Conservation (phyloP, 2,797 vertebrate genomes). For the Pipistrellus nathusii region DNA sequence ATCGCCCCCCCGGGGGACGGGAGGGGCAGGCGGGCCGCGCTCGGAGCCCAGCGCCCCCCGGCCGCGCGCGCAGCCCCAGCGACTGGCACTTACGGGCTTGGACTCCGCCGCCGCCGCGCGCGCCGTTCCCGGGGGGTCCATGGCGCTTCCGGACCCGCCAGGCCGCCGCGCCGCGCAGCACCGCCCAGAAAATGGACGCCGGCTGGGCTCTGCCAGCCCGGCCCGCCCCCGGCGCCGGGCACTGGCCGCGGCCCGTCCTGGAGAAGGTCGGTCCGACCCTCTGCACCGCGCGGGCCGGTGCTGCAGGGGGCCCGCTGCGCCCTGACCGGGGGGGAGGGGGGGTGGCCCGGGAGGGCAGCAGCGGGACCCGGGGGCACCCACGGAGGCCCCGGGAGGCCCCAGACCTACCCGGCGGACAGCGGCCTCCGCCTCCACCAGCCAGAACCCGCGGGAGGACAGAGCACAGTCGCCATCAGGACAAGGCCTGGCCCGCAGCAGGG, state of each 20-base stretch:
- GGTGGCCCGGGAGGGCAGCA: background rate
- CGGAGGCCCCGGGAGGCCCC: background rate
- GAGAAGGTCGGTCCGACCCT: constrained; percentile 33
- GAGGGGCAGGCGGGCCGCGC: background rate
- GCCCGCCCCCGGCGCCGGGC: constrained; percentile 71
- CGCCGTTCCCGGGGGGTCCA: constrained; percentile 74
- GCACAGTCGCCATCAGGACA: background rate
- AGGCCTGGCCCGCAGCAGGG: background rate
- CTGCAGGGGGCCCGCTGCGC: background rate
- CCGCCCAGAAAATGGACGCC: constrained; percentile 83
- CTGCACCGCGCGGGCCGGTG: background rate
- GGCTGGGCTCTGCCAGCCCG: constrained; percentile 65
- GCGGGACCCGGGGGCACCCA: background rate
- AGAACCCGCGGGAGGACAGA: background rate
- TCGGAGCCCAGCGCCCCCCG: background rate
- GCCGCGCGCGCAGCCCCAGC: background rate
- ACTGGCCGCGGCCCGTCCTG: constrained; percentile 8
- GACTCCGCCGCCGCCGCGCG: background rate
- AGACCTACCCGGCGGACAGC: background rate
- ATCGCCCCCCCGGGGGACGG: background rate
- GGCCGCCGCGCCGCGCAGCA: constrained; percentile 74
- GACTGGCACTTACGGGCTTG: constrained; percentile 72
- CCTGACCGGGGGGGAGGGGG: background rate
- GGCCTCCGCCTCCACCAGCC: background rate
- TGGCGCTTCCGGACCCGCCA: constrained; percentile 79